Base-by-base conservation (phyloP, 1,140 invertebrate genomes). In the Formica exsecta region DNA sequence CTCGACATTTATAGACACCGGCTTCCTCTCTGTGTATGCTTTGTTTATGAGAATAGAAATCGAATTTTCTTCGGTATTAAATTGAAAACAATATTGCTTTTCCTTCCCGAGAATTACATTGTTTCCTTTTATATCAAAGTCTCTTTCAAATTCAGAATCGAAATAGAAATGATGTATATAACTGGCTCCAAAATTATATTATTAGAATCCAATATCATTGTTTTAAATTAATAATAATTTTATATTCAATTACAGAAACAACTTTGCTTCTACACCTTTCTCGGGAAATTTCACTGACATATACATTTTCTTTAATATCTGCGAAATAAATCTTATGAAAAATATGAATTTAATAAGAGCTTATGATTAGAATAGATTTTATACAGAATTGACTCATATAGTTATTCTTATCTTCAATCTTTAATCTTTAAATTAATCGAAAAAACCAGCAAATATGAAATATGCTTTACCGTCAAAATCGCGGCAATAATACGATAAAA, bases 21-120 rank as follows among this genome's bases (percentile, higher is more conserved):
- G 51, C 1, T 41, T 57, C 29, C 6, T 9, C 32, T 51, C 36
- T 44, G 11, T 8, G 4, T 13, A 59, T 44, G 11, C 25, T 57
- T 70, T 80, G n/a, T 66, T 79, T 29, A 80, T 1, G 7, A 32
- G 5, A 9, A 11, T 66, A 48, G 44, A 51, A 19, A 80, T 80
- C 48, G 9, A 41, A 59, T 57, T 80, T 80, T 70, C 64, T 41
- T 32, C 2, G 16, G 22, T 9, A 71, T 51, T 32, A 80, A 70
- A 70, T 70, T 57, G 22, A 54, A 41, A 36, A 80, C 29, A 32
- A 79, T 0, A 57, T 36, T 48, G 25, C 9, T 32, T 38, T 57
- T 36, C 16, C 19, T 80, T 70, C 16, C 6, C 44, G 16, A 68
- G 66, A 57, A 80, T 80, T 70, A 22, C 9, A 22, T 41, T 9